These are phyloP conservation scores for Anas platyrhynchos DNA, from an alignment of 2,113 vertebrate species.

Conservation along the genomic window DNA sequence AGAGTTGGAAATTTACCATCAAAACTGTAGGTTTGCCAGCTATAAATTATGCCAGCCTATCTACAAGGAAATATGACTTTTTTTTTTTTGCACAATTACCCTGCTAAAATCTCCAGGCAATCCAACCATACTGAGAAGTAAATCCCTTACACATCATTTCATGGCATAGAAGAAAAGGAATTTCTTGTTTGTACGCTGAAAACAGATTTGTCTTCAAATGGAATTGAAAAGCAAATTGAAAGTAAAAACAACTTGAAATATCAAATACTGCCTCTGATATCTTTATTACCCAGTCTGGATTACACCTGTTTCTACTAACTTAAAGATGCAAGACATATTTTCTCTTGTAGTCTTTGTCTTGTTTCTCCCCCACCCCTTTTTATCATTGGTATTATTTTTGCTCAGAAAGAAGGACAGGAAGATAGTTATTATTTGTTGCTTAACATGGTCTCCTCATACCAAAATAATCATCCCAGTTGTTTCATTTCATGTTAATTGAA, in stretches of 20 bases:
- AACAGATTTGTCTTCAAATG: neutral
- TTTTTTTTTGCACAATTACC: neutral
- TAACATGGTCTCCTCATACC: neutral
- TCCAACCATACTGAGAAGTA: neutral
- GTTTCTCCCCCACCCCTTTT: neutral
- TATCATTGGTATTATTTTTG: neutral
- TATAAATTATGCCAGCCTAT: fast-evolving
- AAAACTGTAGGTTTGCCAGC: neutral
- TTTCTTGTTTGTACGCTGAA: neutral
- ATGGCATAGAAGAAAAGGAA: neutral
- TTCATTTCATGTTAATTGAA: neutral
- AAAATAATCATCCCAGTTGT: neutral
- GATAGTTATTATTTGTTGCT: neutral
- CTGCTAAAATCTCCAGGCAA: neutral
- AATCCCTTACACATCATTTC: neutral
- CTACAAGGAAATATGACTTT: neutral
- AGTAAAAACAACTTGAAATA: neutral
- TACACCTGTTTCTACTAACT: neutral
- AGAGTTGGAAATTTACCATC: neutral
- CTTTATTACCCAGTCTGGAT: neutral
- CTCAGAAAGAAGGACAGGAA: neutral
- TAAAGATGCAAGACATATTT: fast-evolving
- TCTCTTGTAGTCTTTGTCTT: neutral
- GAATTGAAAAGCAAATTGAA: neutral
- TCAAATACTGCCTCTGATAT: neutral